phyloP scores from a whole-genome alignment of 2,888 invertebrate species.

The Aporophyla lueneburgensis region DNA sequence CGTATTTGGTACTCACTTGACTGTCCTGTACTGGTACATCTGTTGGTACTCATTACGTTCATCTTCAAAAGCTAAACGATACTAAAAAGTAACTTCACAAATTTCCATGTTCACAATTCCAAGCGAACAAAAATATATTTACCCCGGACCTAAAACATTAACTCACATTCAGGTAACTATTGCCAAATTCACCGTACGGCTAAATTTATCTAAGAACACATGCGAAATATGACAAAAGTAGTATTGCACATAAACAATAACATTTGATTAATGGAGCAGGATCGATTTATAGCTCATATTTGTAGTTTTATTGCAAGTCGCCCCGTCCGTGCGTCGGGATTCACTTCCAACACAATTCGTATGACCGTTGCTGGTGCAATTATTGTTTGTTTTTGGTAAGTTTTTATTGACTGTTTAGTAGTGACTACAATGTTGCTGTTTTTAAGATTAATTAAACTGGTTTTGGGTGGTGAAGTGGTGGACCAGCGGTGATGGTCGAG shows the following conservation, averaged over 20 bases:
- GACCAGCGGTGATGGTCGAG: too few species aligned
- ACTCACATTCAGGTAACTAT: constrained; percentile 49
- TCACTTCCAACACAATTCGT: constrained; percentile 71
- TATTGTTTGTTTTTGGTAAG: constrained; percentile 29
- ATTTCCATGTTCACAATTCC: neutral
- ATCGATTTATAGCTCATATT: constrained; percentile 81
- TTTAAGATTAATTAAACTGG: neutral
- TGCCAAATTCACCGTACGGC: constrained; percentile 44
- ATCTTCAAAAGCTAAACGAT: neutral
- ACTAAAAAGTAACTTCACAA: neutral
- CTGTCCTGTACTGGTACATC: too few species aligned
- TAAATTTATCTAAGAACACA: constrained; percentile 60
- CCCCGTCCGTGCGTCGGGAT: constrained; percentile 72
- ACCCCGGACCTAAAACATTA: constrained; percentile 33
- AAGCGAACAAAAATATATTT: constrained; percentile 16
- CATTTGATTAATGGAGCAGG: constrained; percentile 80
- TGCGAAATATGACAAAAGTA: constrained; percentile 70
- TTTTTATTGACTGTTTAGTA: constrained; percentile 15
- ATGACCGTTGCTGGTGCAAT: constrained; percentile 61
- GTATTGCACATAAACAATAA: constrained; percentile 77
- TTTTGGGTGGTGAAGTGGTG: neutral
- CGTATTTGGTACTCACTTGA: too few species aligned
- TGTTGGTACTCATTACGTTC: neutral
- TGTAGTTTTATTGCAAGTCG: constrained; percentile 80
- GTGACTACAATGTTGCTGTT: neutral